These are phyloP conservation scores for Propithecus coquereli DNA, from an alignment of 2,113 vertebrate genomes.

Conservation along the genomic window DNA sequence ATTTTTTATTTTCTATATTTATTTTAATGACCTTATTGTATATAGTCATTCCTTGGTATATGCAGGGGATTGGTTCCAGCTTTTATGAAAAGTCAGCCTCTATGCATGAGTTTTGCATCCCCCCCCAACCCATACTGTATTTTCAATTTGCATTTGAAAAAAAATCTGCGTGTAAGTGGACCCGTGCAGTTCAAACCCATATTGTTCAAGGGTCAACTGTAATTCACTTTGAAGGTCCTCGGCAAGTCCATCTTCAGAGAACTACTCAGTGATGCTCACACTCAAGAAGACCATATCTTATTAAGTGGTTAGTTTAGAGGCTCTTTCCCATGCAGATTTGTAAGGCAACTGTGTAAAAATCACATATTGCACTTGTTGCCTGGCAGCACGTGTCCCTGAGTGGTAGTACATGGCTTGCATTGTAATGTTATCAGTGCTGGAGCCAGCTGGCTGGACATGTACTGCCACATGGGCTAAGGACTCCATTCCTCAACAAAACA, in stretches of 20 bases:
- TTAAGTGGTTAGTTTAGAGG: slow-evolving; percentile 67
- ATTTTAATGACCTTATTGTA: slow-evolving; percentile 13
- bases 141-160: not conserved
- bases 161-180: not conserved
- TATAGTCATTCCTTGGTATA: not conserved
- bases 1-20: not conserved
- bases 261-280: slow-evolving; percentile 11
- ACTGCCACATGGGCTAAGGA: slow-evolving; percentile 35
- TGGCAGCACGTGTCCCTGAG: slow-evolving; percentile 67
- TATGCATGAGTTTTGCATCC: not conserved
- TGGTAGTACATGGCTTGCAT: slow-evolving; percentile 43
- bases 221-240: slow-evolving; percentile 40
- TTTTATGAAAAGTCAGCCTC: not conserved
- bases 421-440: slow-evolving; percentile 49
- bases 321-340: slow-evolving; percentile 71
- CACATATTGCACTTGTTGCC: slow-evolving; percentile 46
- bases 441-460: slow-evolving; percentile 61
- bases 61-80: not conserved
- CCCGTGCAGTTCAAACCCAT: not conserved
- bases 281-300: slow-evolving; percentile 43
- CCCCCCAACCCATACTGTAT: not conserved
- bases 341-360: slow-evolving; percentile 37
- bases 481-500: slow-evolving; percentile 62
- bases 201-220: not conserved
- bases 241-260: slow-evolving; percentile 47